Percentiles rank a stretch among this genome's conserved stretches.
Evolutionary conservation across 2,888 invertebrate species (phyloP).

Genomic region (Drosophila borborema): DNA sequence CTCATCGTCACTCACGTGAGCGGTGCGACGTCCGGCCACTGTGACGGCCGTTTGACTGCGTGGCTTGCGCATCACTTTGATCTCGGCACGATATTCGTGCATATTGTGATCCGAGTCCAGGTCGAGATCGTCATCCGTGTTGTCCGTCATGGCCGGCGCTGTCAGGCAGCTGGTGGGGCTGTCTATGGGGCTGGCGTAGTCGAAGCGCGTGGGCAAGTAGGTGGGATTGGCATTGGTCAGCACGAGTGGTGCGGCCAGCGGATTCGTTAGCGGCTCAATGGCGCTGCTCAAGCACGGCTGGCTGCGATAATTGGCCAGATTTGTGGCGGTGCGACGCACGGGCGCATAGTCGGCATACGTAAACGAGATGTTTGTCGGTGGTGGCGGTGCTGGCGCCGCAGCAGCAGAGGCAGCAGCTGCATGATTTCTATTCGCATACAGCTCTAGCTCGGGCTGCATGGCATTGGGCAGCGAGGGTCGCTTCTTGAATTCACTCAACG

Average conservation of each 20-base stretch:
- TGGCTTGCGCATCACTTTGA: constrained; percentile 91
- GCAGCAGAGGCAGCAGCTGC: background rate
- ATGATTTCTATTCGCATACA: constrained; percentile 18
- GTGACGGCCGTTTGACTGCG: constrained; percentile 90
- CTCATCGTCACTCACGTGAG: constrained; percentile 85
- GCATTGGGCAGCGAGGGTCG: constrained; percentile 84
- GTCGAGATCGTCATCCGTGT: constrained; percentile 82
- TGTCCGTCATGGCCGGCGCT: constrained; percentile 66
- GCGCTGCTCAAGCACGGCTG: constrained; percentile 86
- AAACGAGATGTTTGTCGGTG: constrained; percentile 80
- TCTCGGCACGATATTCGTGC: constrained; percentile 88
- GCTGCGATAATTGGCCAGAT: constrained; percentile 69
- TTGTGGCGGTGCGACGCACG: constrained; percentile 33
- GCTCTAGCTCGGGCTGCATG: constrained; percentile 66
- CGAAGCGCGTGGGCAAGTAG: constrained; percentile 61
- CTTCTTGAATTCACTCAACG: constrained; percentile 76
- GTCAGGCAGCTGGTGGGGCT: constrained; percentile 79
- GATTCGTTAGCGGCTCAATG: constrained; percentile 85
- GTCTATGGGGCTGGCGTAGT: constrained; percentile 72
- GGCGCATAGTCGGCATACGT: constrained; percentile 76
- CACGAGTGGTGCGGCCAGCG: constrained; percentile 82
- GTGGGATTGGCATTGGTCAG: constrained; percentile 82
- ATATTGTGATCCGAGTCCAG: constrained; percentile 85
- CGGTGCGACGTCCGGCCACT: constrained; percentile 81
- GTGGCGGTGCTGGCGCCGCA: constrained; percentile 57